Evolutionary conservation across 2,797 vertebrate genomes (phyloP), one percentile per base, ranked within the genome.

Genomic region (Sebastes matsubarae): DNA sequence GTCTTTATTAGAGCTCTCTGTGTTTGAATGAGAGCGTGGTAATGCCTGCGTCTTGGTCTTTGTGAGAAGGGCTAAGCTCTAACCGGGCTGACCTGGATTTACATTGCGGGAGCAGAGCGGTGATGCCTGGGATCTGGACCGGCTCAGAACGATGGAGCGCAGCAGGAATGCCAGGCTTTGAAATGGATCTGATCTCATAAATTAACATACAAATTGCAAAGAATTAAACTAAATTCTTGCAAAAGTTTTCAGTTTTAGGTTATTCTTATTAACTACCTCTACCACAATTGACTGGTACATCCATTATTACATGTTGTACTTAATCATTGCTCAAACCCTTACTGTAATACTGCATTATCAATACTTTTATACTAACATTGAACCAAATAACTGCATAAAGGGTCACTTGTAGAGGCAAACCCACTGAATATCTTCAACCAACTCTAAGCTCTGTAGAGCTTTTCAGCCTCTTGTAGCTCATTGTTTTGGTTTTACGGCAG

Each of bases 1-100:
- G 54, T 81, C 72, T 42, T 80, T 80, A 38, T 88, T 63, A 71
- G 76, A 68, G 34, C 72, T 12, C 78, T 70, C 73, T 78, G 57
- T 75, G 66, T 81, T 79, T 77, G 61, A 81, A 71, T 72, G 77
- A 67, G 77, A 89, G 80, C 29, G 27, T 81, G 75, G 76, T 79
- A 82, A 88, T 83, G 81, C 70, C 61, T 79, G 83, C 10, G 61
- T 85, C 66, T 75, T 84, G 82, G 76, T 83, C 70, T 88, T 83
- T 87, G 86, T 82, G 74, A 63, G 77, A 46, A 68, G 32, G 50
- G 57, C 75, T 87, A 55, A 86, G 85, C 85, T 84, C 81, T 57
- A 42, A 83, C 80, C 63, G 77, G 25, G 81, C 77, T 89, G 86
- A 88, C 81, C 89, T 90, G 81, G 84, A 87, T 93, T 86, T 75